Evolutionary conservation across 2,888 invertebrate species (phyloP), one percentile per base, ranked within the genome.

Genomic region (Ophraella communa): DNA sequence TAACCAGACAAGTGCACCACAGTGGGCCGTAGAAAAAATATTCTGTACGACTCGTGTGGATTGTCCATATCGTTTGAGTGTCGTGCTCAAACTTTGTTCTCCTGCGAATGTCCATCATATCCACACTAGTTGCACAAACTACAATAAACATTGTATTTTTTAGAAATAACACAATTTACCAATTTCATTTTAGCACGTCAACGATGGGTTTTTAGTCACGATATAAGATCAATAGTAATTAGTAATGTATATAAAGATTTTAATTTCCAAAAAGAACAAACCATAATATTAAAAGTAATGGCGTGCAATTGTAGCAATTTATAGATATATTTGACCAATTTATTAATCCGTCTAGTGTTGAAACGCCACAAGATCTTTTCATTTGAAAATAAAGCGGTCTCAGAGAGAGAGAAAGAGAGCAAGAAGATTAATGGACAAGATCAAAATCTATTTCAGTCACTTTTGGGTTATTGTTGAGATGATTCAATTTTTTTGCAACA

Each of bases 311-410:
- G 23, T 52, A 27, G 44, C 51, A 30, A 30, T 52, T 52, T 57
- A 64, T 68, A 7, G 51, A 64, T 1, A 56, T 66, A n/a, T 69
- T 73, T 59, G 59, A 68, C 59, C 17, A 45, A 66, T 68, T 49
- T 62, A 62, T 73, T n/a, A 72, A 73, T 68, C 67, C 71, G 57
- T 73, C 71, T 35, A 51, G 45, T 30, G 1, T 56, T 35, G 42
- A 64, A 66, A 30, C 72, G 33, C 62, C 63, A 10, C 66, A 69
- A 62, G 64, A 70, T 64, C 35, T 56, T 59, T 60, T 64, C 73
- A 57, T 68, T 71, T 17, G 76, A 71, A 39, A n/a, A n/a, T n/a
- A 70, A 71, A 66, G 71, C 71, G 17, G 73, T 70, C 2, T 62
- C 69, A 35, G 57, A 62, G 47, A 33, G 55, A 7, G 70, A n/a